A percentile compares a stretch with the other conserved stretches of the same genome.
Conservation (phyloP, 2,797 vertebrate genomes). For the Sebastes flavidus region DNA sequence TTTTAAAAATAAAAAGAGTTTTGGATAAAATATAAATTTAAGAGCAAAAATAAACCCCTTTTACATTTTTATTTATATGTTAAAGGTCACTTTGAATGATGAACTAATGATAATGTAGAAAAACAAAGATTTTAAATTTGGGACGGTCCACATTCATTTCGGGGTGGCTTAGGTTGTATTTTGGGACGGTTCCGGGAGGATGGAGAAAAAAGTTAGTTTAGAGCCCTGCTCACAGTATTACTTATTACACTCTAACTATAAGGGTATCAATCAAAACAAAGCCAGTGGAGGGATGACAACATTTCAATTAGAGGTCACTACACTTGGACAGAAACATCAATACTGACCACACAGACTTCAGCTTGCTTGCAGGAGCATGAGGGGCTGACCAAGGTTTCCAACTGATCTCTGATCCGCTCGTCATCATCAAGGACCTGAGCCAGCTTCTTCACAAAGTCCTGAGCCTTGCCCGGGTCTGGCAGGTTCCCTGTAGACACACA, state of each 20-base stretch:
- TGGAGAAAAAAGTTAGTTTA: too few relatives aligned
- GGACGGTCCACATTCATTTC: too few relatives aligned
- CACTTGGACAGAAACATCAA: not conserved
- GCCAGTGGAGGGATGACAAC: not conserved
- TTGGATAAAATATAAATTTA: too few relatives aligned
- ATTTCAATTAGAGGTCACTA: not conserved
- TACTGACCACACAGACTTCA: constrained; percentile 96
- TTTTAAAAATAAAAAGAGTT: too few relatives aligned
- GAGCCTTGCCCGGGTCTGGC: constrained; percentile 97
- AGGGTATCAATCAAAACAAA: not conserved
- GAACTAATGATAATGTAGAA: too few relatives aligned
- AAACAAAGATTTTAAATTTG: too few relatives aligned
- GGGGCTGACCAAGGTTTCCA: constrained; percentile 95
- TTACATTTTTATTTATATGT: too few relatives aligned
- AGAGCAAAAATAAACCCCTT: too few relatives aligned
- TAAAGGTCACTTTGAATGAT: too few relatives aligned
- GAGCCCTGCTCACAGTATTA: not conserved
- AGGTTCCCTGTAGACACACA: constrained; percentile 86
- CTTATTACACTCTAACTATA: not conserved
- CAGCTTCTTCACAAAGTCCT: constrained; percentile 99
- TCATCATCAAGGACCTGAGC: constrained; percentile 97
- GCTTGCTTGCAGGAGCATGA: constrained; percentile 97
- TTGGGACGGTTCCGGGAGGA: too few relatives aligned
- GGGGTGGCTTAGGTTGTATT: too few relatives aligned
- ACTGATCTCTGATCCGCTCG: constrained; percentile 93